A percentile compares a stretch with the other conserved stretches of the same genome.
Evolutionary conservation across 2,797 vertebrate species (phyloP).

Genomic region (Tragelaphus oryx): DNA sequence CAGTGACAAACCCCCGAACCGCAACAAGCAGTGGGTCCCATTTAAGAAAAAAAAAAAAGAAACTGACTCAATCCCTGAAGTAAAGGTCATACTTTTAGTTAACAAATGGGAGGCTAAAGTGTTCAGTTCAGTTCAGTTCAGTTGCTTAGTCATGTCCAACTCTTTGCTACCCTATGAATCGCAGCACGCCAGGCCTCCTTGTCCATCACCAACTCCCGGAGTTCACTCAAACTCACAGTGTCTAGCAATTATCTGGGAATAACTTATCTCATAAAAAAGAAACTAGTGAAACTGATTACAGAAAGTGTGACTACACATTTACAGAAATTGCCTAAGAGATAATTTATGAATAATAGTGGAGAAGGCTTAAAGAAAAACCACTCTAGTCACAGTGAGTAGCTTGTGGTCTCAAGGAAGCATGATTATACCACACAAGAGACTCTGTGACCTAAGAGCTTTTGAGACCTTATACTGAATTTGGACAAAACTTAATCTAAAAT

Average conservation of each 20-base stretch:
- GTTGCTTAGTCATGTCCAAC: no score
- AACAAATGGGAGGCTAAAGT: background rate
- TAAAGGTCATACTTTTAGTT: background rate
- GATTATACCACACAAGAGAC: background rate
- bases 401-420: background rate
- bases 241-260: background rate
- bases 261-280: background rate
- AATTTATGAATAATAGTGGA: background rate
- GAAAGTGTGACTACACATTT: background rate
- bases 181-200: no score
- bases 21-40: background rate
- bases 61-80: background rate
- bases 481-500: background rate
- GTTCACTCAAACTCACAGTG: background rate
- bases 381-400: accelerated
- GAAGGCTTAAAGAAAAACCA: background rate
- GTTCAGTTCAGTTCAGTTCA: background rate
- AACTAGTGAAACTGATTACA: background rate
- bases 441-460: background rate
- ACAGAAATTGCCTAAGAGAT: background rate
- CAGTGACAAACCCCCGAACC: background rate
- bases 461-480: background rate
- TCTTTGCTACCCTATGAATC: no score
- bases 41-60: background rate
- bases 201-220: no score